A percentile compares a stretch with the other conserved stretches of the same genome.
Evolutionary conservation across 2,888 invertebrate species (phyloP).

Genomic region (Stegophylla sp.): DNA sequence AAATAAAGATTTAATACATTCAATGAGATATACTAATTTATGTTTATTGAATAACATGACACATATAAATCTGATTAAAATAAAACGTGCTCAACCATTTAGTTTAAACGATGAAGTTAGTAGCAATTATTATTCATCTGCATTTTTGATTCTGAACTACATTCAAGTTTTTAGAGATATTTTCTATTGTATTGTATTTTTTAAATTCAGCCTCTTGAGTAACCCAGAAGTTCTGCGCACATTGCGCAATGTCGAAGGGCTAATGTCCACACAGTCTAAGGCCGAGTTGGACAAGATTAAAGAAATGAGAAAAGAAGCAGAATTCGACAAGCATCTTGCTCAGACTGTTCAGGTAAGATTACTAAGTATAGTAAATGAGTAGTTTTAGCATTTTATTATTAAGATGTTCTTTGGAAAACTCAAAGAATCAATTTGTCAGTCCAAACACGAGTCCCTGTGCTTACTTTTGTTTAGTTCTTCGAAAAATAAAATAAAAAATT

Average conservation of each 20-base stretch:
- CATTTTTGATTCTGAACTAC: conserved; percentile 42
- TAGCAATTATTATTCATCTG: conserved; percentile 62
- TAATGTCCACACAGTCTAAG: conserved; percentile 66
- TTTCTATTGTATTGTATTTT: conserved; percentile 60
- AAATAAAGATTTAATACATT: not conserved
- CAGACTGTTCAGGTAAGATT: conserved; percentile 73
- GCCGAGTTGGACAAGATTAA: conserved; percentile 68
- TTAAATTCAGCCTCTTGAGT: conserved; percentile 72
- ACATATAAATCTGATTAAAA: not conserved
- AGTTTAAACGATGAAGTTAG: not conserved
- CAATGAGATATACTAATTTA: not conserved
- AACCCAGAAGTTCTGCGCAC: conserved; percentile 90
- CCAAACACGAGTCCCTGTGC: conserved; percentile 59
- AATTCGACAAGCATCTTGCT: conserved; percentile 77
- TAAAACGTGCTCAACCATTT: conserved; percentile 3
- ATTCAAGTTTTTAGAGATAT: conserved; percentile 47
- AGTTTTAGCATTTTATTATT: conserved; percentile 39
- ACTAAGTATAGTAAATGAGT: conserved; percentile 47
- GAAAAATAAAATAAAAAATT: conserved; percentile 56
- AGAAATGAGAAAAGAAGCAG: conserved; percentile 77
- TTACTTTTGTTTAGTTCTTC: conserved; percentile 57
- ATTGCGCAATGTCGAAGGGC: conserved; percentile 79
- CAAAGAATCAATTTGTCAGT: conserved; percentile 27
- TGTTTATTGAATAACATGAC: no score
- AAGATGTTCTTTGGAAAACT: conserved; percentile 31